phyloP scores from a whole-genome alignment of 2,113 vertebrate genomes.

The Thalassarche chlororhynchos region DNA sequence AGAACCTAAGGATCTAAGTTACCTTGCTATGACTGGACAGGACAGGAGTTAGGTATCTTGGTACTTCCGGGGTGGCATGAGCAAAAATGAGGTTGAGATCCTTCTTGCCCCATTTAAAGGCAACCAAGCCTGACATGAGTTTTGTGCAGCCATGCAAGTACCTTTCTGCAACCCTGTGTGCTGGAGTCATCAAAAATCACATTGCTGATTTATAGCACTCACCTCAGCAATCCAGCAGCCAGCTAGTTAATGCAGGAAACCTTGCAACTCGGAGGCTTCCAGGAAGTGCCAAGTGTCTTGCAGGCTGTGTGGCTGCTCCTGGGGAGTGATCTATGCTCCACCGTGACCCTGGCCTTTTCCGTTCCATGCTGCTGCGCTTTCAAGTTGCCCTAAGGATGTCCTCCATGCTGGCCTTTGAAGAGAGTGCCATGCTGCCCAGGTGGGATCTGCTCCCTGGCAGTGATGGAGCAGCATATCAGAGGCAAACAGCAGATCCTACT shows the following conservation, averaged over 20 bases:
- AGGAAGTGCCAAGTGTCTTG: conserved; percentile 6
- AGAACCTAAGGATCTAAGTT: not conserved
- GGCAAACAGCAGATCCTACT: not conserved
- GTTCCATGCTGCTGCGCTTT: not conserved
- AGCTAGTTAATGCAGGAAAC: conserved; percentile 19
- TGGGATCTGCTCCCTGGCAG: conserved; percentile 16
- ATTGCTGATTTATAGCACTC: not conserved
- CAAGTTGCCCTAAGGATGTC: conserved; percentile 31
- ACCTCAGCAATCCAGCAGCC: conserved; percentile 3
- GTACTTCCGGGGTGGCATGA: not conserved
- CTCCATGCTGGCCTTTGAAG: conserved; percentile 37
- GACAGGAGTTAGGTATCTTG: not conserved
- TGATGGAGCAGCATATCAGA: not conserved
- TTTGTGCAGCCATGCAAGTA: not conserved
- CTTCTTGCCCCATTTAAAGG: not conserved
- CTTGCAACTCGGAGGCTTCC: not conserved
- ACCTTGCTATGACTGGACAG: not conserved
- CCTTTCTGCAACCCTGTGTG: not conserved
- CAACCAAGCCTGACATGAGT: not conserved
- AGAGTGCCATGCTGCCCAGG: not conserved
- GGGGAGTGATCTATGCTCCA: conserved; percentile 42
- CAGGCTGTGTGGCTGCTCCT: conserved; percentile 18
- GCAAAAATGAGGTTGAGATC: not conserved
- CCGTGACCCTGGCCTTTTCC: conserved; percentile 30
- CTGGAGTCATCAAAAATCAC: not conserved